A percentile compares a stretch with the other conserved stretches of the same genome.
Conservation (phyloP, 1,140 invertebrate genomes). For the Brachionus asplanchnoidis region DNA sequence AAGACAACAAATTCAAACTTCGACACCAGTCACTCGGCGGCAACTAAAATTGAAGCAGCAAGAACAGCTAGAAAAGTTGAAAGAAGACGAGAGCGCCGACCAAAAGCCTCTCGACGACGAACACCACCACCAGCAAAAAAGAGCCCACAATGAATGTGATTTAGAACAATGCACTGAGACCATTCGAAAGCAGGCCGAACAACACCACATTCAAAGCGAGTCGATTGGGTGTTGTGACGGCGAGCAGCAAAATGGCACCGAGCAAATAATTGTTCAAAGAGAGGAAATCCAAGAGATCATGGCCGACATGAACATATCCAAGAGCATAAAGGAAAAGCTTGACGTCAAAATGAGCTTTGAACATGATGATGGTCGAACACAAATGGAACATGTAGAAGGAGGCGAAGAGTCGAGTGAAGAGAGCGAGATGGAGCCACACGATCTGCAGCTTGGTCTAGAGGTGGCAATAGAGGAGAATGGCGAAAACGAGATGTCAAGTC, state of each 20-base stretch:
- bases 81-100: neutral
- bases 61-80: neutral
- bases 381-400: neutral
- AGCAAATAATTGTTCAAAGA: slow-evolving; percentile 33
- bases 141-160: too few species aligned
- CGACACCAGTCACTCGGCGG: slow-evolving; percentile 13
- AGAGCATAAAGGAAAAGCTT: slow-evolving; percentile 11
- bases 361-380: neutral
- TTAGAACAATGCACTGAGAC: neutral
- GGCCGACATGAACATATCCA: neutral
- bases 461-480: neutral
- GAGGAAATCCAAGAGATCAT: slow-evolving; percentile 18
- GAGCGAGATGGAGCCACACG: neutral
- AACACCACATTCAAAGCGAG: neutral
- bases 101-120: too few species aligned
- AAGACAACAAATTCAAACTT: neutral
- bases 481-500: neutral
- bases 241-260: neutral
- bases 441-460: neutral
- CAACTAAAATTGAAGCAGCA: slow-evolving; percentile 35
- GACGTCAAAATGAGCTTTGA: slow-evolving; percentile 30
- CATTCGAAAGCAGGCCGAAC: neutral
- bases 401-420: neutral
- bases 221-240: neutral
- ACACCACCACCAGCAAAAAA: too few species aligned